These are phyloP conservation scores for Stratiomys singularior DNA, from an alignment of 2,888 invertebrate genomes.

Conservation along the genomic window DNA sequence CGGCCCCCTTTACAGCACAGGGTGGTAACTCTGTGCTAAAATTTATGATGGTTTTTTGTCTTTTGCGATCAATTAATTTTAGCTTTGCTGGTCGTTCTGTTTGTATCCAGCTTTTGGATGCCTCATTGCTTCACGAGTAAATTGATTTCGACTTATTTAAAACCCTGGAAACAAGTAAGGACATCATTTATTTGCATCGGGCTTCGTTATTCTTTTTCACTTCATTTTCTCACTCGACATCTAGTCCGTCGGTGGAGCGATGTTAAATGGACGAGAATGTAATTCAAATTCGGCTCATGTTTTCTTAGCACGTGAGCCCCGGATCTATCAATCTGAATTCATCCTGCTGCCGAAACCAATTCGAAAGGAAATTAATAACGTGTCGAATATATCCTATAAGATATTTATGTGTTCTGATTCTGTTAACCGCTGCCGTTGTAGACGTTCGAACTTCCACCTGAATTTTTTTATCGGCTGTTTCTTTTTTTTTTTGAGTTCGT, in stretches of 20 bases:
- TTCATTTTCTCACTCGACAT: constrained; percentile 15
- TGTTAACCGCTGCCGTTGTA: constrained; percentile 12
- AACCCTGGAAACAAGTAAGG: constrained; percentile 28
- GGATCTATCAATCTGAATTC: constrained; percentile 49
- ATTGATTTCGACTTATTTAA: constrained; percentile 45
- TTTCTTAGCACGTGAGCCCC: constrained; percentile 47
- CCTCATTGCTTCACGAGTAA: constrained; percentile 24
- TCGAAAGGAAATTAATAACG: constrained; percentile 51
- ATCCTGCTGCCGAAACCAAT: constrained; percentile 47
- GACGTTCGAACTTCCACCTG: neutral
- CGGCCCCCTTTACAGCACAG: no score
- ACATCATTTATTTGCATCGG: constrained; percentile 43
- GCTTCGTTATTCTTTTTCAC: constrained; percentile 17
- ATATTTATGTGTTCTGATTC: constrained; percentile 35
- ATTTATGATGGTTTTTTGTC: constrained; percentile 45
- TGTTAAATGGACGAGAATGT: constrained; percentile 33
- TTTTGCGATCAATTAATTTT: constrained; percentile 35
- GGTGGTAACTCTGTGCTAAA: constrained; percentile 35
- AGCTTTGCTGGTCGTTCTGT: neutral
- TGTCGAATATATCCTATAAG: constrained; percentile 48
- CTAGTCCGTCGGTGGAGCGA: neutral
- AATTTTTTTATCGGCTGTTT: constrained; percentile 6
- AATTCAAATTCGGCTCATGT: constrained; percentile 48
- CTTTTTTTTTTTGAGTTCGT: neutral
- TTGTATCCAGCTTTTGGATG: neutral